Evolutionary conservation across 2,888 invertebrate species (phyloP), one percentile per base, ranked within the genome.

Genomic region (Melipona beecheii): DNA sequence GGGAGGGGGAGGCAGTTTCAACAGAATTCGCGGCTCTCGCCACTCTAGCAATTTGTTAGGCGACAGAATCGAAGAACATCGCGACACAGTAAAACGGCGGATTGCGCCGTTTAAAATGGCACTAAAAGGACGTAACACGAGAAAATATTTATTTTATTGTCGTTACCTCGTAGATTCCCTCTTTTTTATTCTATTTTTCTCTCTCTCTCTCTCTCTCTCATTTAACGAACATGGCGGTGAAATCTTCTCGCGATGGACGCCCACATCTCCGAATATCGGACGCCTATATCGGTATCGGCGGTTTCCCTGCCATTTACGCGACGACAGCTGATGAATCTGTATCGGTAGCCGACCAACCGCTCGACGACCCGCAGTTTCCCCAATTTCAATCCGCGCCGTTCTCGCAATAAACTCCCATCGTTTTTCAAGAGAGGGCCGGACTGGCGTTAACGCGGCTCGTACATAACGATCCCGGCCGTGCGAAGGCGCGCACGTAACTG

Each of bases 221-320:
- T 13, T 58, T n/a, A 5, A 43, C 58, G 54, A 43, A 9, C 31
- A n/a, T 19, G 11, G 21, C 24, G 19, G 72, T 15, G 11, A 19
- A 19, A 21, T 73, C 31, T 62, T 24, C 60, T 52, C 31, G 31
- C 19, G 24, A 0, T 21, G 13, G 24, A 15, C 21, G 43, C 65
- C 74, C 74, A 43, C 74, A 17, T 74, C n/a, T 21, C 49, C 68
- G 74, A 73, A 81, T 70, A 81, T 24, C 77, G 72, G 60, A 64
- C 52, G 24, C 79, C 86, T 84, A 87, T 85, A 87, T 85, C 85
- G 85, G 85, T 86, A 85, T 88, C 83, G 82, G 86, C 73, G 90
- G 90, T 89, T 90, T 85, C 83, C 90, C 83, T 84, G 78, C 87
- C 85, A 83, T 86, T 90, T 90, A 86, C 86, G 75, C 77, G 80